These are phyloP conservation scores for Jaculus jaculus DNA, from an alignment of 2,113 vertebrate genomes.

Conservation along the genomic window DNA sequence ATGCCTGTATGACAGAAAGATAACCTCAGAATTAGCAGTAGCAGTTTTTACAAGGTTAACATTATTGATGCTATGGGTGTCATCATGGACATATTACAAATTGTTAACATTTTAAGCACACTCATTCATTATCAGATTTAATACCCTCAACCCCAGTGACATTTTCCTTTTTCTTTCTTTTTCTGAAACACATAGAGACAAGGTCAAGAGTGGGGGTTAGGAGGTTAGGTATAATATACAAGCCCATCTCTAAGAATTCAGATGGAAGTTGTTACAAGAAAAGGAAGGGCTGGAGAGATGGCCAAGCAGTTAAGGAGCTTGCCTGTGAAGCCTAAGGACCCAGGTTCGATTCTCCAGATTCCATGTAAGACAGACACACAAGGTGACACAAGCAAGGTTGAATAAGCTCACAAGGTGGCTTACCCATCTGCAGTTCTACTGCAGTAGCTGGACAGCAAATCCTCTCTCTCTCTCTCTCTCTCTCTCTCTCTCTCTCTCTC, in stretches of 20 bases:
- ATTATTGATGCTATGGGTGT: not conserved
- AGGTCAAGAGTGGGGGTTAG: not conserved
- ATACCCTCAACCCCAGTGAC: not conserved
- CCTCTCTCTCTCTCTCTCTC: too few species aligned
- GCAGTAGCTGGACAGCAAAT: too few species aligned
- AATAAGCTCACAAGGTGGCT: too few species aligned
- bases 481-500: too few species aligned
- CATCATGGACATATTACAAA: too few species aligned
- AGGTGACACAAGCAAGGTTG: too few species aligned
- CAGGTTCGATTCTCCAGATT: too few species aligned
- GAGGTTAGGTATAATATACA: not conserved
- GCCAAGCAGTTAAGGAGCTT: too few species aligned
- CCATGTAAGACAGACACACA: too few species aligned
- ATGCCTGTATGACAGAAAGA: not conserved
- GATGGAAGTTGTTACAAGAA: not conserved
- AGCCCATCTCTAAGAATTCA: not conserved
- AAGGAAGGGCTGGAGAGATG: too few species aligned
- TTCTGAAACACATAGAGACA: not conserved
- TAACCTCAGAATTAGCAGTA: not conserved
- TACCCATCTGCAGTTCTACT: too few species aligned
- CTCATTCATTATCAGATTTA: not conserved
- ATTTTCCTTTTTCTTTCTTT: not conserved
- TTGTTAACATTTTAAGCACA: not conserved
- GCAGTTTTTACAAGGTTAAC: not conserved
- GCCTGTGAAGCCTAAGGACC: too few species aligned